Evolutionary conservation across 2,113 vertebrate species (phyloP).

Genomic region (Damaliscus lunatus): DNA sequence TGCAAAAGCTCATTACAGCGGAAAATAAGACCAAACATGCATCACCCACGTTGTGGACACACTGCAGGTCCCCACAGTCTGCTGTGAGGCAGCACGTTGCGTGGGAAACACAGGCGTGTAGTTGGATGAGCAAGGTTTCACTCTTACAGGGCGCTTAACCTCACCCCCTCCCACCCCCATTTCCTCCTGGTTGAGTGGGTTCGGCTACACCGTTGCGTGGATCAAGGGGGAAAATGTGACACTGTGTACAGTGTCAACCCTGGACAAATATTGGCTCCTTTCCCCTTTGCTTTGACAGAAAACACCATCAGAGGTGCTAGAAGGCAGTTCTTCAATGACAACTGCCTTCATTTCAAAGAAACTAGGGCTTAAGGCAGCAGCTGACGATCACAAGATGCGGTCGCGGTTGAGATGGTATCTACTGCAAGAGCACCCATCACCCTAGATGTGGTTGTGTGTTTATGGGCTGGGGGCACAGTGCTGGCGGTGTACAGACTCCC

Average conservation of each 20-base stretch:
- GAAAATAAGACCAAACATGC: not conserved
- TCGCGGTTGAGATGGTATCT: conserved; percentile 25
- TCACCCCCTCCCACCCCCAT: not conserved
- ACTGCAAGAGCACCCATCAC: not conserved
- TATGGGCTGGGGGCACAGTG: not conserved
- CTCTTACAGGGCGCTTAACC: not conserved
- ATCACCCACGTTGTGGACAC: not conserved
- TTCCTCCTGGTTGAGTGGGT: not conserved
- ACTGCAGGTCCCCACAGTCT: not conserved
- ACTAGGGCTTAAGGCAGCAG: not conserved
- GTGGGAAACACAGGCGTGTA: not conserved
- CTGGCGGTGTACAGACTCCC: not conserved
- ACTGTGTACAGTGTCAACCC: fast-evolving
- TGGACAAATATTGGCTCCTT: not conserved
- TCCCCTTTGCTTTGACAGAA: not conserved
- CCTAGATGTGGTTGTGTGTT: not conserved
- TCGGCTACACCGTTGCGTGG: not conserved
- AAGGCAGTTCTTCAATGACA: conserved; percentile 21
- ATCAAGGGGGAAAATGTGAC: not conserved
- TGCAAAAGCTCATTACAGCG: not conserved
- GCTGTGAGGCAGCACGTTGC: not conserved
- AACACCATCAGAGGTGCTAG: not conserved
- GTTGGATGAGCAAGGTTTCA: not conserved
- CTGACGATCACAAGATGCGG: conserved; percentile 54
- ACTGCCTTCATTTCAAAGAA: conserved; percentile 13